A percentile compares a stretch with the other conserved stretches of the same genome.
phyloP scores from a whole-genome alignment of 2,797 vertebrate species.

The Oryzias sinensis region DNA sequence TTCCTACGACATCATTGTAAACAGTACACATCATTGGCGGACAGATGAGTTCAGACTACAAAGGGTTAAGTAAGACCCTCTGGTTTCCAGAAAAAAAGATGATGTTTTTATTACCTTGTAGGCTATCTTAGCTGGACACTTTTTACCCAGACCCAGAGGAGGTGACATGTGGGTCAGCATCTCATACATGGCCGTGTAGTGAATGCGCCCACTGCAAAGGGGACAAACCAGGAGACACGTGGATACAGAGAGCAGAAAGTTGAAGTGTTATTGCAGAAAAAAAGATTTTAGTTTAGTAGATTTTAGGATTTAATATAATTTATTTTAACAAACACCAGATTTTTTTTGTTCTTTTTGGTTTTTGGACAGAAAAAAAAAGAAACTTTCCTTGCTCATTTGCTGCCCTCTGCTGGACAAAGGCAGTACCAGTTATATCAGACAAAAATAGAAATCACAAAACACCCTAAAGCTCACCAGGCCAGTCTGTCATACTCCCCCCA shows the following conservation, averaged over 20 bases:
- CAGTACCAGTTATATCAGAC: conserved; percentile 7
- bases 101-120: conserved; percentile 88
- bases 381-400: conserved; percentile 16
- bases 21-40: no score
- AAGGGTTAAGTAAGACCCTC: not conserved
- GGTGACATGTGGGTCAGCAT: conserved; percentile 99
- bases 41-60: not conserved
- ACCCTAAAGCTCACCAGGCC: conserved; percentile 84
- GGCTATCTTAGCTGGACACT: conserved; percentile 97
- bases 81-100: not conserved
- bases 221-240: conserved; percentile 21
- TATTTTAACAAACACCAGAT: not conserved
- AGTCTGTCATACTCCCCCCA: conserved; percentile 97
- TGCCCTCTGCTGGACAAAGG: conserved; percentile 63
- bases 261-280: conserved; percentile 29
- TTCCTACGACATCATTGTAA: no score
- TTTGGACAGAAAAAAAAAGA: not conserved
- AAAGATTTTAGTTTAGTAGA: not conserved
- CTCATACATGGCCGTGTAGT: conserved; percentile 99
- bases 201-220: conserved; percentile 90
- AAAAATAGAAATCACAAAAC: not conserved
- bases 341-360: not conserved
- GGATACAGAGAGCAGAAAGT: conserved; percentile 15
- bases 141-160: conserved; percentile 97
- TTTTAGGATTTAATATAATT: not conserved